Conservation (phyloP, 1,140 invertebrate genomes). For the Calephelis nemesis region DNA sequence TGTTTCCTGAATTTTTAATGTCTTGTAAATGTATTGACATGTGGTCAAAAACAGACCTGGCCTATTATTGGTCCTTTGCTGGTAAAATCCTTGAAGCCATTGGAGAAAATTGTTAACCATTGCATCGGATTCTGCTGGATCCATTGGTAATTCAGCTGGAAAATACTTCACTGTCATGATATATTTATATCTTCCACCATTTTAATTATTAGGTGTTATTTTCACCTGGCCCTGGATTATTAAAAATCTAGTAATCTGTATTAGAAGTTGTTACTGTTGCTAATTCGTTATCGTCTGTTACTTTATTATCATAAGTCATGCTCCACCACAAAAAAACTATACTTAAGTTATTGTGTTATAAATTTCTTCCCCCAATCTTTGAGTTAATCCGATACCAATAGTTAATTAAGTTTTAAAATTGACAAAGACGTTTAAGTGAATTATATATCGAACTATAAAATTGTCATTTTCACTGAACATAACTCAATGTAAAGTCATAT, state of each 20-base stretch:
- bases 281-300: slow-evolving; percentile 4
- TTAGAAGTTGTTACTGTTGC: not conserved
- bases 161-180: slow-evolving; percentile 49
- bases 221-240: too few relatives aligned
- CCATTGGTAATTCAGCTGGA: slow-evolving; percentile 60
- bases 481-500: too few relatives aligned
- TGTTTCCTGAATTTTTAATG: not conserved
- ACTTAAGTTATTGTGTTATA: too few relatives aligned
- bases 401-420: too few relatives aligned
- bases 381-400: too few relatives aligned
- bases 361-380: too few relatives aligned
- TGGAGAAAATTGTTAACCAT: slow-evolving; percentile 86
- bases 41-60: slow-evolving; percentile 78
- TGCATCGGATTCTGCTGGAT: slow-evolving; percentile 80
- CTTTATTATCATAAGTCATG: not conserved
- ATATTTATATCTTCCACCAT: slow-evolving; percentile 33
- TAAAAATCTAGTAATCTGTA: not conserved
- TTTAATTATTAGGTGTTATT: not conserved
- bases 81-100: slow-evolving; percentile 85
- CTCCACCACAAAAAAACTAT: not conserved
- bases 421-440: too few relatives aligned
- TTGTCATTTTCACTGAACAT: too few relatives aligned
- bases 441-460: too few relatives aligned
- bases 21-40: slow-evolving; percentile 6
- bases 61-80: slow-evolving; percentile 79